Base-by-base conservation (phyloP, 2,797 vertebrate species). In the Galagoides demidoff region DNA sequence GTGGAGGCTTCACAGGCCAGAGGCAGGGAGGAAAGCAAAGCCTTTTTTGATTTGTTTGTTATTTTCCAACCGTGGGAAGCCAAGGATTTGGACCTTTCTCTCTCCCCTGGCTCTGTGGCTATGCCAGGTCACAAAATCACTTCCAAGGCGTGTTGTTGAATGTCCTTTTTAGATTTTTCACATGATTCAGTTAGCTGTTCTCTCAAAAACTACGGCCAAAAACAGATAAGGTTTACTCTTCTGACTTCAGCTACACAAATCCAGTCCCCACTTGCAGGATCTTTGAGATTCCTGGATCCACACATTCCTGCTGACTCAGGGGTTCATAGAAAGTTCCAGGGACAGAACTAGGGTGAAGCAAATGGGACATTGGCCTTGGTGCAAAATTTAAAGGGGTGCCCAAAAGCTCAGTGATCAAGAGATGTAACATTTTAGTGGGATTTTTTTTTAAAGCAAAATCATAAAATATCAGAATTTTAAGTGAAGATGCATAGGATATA, bases 71-170 rank as follows among this genome's bases (percentile, higher is more conserved):
- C 0, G 0, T 22, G 31, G 37, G 17, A 7, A 73, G 11, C 31
- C 23, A 25, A 20, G 17, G 17, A n/a, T 63, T 43, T n/a, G 45
- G 9, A 19, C 10, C 29, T n/a, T 39, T 11, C 12, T 22, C 16
- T 22, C 12, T 7, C 34, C 52, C 23, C 79, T 64, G 57, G 34
- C 0, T 0, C 34, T 0, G 1, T 22, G 8, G 0, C 31, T 1
- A 0, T 25, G 8, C 55, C 81, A 27, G 25, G 17, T 70, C 61
- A n/a, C 14, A 79, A 13, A 29, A 45, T n/a, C 31, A 13, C 25
- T 2, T 22, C 37, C 6, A 14, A 25, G 68, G 31, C 1, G 0
- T 22, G 14, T 11, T 2, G 8, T 34, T 14, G 9, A 4, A 1
- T 14, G 1, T n/a, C 45, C 2, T 43, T 5, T 86, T 59, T 70